Conservation (phyloP, 53 echinoderm and acorn worm genomes). For the Luidia sarsii region DNA sequence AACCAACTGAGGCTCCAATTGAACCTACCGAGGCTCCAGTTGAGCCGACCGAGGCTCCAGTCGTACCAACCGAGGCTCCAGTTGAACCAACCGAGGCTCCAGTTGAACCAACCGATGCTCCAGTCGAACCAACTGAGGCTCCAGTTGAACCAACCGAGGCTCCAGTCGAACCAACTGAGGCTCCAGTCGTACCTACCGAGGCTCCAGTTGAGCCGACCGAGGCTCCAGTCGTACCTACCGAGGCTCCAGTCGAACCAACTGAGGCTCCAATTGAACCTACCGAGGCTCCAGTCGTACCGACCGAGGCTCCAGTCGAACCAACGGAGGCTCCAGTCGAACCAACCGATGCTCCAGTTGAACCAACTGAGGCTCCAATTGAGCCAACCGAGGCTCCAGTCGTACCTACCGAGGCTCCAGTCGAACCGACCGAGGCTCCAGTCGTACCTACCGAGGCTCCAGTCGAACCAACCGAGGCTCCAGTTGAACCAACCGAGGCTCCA, state of each 20-base stretch:
- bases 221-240: slow-evolving; percentile 4
- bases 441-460: slow-evolving; percentile 2
- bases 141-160: slow-evolving; percentile 13
- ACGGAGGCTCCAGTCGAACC: slow-evolving; percentile 10
- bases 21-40: not conserved
- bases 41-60: not conserved
- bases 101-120: not conserved
- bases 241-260: slow-evolving; percentile 2
- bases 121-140: slow-evolving; percentile 1
- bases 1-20: not conserved
- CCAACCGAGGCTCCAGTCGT: slow-evolving; percentile 14
- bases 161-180: slow-evolving; percentile 1
- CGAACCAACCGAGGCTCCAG: not conserved
- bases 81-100: not conserved
- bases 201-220: slow-evolving; percentile 1
- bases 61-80: not conserved
- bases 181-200: slow-evolving; percentile 1
- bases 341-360: not conserved
- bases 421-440: not conserved
- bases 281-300: not conserved
- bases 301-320: not conserved
- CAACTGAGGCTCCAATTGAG: slow-evolving; percentile 2
- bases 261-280: not conserved
- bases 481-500: not conserved
- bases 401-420: not conserved